Conservation (phyloP, 2,113 vertebrate species). For the Pelvicachromis taeniatus region DNA sequence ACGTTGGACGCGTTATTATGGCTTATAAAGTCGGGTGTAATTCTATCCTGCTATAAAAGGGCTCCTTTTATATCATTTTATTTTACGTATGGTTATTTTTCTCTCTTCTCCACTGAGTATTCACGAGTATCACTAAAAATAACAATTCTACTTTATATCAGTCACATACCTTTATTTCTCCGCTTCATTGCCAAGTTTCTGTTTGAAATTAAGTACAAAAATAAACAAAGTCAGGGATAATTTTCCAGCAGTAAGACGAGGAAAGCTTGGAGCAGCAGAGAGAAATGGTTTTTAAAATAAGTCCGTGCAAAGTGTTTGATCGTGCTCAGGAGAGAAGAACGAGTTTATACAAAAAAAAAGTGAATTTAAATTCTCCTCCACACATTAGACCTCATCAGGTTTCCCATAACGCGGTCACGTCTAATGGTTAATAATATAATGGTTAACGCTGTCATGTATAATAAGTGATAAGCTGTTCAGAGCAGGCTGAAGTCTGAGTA, state of each 20-base stretch:
- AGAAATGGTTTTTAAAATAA: not conserved
- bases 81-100: not conserved
- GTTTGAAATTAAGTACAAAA: not conserved
- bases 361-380: no score
- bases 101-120: not conserved
- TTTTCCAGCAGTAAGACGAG: not conserved
- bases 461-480: no score
- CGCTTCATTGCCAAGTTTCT: fast-evolving
- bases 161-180: not conserved
- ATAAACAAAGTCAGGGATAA: fast-evolving
- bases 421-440: no score
- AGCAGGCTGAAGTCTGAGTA: no score
- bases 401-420: no score
- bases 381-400: no score
- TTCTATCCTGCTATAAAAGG: not conserved
- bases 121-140: fast-evolving
- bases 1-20: not conserved
- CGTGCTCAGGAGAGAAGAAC: not conserved
- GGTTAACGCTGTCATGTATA: no score
- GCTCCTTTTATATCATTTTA: not conserved
- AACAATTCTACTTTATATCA: not conserved
- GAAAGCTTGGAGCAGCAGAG: fast-evolving
- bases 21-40: not conserved
- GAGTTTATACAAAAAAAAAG: not conserved
- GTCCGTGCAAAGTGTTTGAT: not conserved